Conservation (phyloP, 2,797 vertebrate genomes). For the Pteropus rufus region DNA sequence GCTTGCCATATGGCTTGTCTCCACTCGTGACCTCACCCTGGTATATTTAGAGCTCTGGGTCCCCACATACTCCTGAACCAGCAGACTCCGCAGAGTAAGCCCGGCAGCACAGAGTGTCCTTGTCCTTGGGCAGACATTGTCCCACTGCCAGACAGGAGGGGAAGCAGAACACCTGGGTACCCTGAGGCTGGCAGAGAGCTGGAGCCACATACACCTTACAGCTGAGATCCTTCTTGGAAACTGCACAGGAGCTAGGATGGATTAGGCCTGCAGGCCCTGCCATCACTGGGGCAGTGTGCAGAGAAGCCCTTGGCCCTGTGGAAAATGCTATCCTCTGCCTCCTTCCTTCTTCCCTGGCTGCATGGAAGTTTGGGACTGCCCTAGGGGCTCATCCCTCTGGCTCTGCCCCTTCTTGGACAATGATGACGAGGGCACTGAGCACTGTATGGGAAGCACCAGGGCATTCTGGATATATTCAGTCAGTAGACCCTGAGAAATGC, state of each 20-base stretch:
- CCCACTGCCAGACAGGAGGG: background rate
- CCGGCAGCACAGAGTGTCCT: constrained; percentile 57
- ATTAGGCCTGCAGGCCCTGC: background rate
- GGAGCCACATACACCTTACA: background rate
- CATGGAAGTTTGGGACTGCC: background rate
- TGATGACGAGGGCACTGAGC: background rate
- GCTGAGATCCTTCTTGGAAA: background rate
- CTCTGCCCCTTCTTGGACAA: background rate
- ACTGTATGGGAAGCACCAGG: background rate
- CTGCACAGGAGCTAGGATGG: background rate
- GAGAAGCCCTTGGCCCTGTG: background rate
- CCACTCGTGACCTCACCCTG: constrained; percentile 37
- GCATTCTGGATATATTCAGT: background rate
- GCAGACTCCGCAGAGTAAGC: background rate
- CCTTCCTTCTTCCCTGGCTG: background rate
- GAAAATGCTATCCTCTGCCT: background rate
- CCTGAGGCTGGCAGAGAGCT: background rate
- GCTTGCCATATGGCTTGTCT: constrained; percentile 28
- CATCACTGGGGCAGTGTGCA: background rate
- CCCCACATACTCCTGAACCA: constrained; percentile 30
- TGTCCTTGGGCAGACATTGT: constrained; percentile 37
- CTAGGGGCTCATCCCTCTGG: background rate
- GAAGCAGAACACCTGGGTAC: constrained; percentile 43
- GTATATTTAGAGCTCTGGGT: constrained; percentile 58
- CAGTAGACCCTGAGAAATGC: background rate